Percentiles rank a stretch among this genome's conserved stretches.
Evolutionary conservation across 2,888 invertebrate species (phyloP).

Genomic region (Tetragonisca angustula): DNA sequence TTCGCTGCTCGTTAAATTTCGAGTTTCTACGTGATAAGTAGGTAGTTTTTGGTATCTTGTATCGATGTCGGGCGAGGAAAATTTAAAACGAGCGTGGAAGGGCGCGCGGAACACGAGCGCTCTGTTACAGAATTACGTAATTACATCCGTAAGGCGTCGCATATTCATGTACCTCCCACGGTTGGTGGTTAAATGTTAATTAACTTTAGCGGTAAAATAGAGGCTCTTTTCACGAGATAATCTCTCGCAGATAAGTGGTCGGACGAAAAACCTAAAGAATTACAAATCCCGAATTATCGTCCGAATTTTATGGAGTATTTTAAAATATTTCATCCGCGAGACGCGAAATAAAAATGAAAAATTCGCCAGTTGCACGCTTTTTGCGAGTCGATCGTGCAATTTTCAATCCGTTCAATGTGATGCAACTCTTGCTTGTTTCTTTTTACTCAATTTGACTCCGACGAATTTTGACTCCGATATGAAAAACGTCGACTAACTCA

Average conservation of each 20-base stretch:
- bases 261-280: neutral
- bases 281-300: neutral
- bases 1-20: neutral
- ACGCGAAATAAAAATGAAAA: too few species aligned
- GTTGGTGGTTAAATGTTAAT: conserved; percentile 50
- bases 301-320: neutral
- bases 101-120: too few species aligned
- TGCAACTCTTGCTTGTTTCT: too few species aligned
- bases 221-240: conserved; percentile 13
- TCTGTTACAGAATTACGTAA: conserved; percentile 43
- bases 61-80: conserved; percentile 16
- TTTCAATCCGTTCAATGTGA: too few species aligned
- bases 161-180: conserved; percentile 44
- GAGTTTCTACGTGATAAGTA: neutral
- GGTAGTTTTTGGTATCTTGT: conserved; percentile 3
- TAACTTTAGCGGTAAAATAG: conserved; percentile 44
- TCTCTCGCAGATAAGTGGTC: neutral
- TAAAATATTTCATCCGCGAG: neutral
- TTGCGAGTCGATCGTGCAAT: too few species aligned
- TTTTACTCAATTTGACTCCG: too few species aligned
- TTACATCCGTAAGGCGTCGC: conserved; percentile 26
- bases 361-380: too few species aligned
- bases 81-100: neutral
- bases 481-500: too few species aligned
- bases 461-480: too few species aligned